Evolutionary conservation across 53 echinoderm and acorn worm species (phyloP).

Genomic region (Echinometra lucunter): DNA sequence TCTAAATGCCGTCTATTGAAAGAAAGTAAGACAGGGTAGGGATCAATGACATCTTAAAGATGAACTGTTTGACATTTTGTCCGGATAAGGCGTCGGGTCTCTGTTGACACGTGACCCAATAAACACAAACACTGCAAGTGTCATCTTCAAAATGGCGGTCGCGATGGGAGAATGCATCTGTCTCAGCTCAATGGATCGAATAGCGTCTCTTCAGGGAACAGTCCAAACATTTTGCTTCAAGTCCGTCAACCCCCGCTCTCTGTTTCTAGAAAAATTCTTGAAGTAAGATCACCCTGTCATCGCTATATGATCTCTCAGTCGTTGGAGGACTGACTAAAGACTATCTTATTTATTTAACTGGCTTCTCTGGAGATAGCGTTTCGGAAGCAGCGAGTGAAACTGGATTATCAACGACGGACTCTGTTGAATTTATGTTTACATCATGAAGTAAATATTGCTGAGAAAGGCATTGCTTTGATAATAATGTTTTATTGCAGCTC

Average conservation of each 20-base stretch:
- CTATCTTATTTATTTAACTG: slow-evolving; percentile 43
- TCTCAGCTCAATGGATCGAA: slow-evolving; percentile 44
- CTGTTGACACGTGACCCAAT: slow-evolving; percentile 46
- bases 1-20: not conserved
- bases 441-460: not conserved
- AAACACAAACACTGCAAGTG: slow-evolving; percentile 59
- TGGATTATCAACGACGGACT: not conserved
- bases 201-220: not conserved
- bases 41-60: slow-evolving; percentile 36
- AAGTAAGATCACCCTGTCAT: slow-evolving; percentile 1
- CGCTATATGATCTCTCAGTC: slow-evolving; percentile 26
- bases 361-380: not conserved
- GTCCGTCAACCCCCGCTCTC: not conserved
- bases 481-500: not conserved
- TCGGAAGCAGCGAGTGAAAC: slow-evolving; percentile 13
- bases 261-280: slow-evolving; percentile 9
- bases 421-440: slow-evolving; percentile 2
- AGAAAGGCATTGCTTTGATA: not conserved
- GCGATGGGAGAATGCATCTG: slow-evolving; percentile 10
- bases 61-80: slow-evolving; percentile 53
- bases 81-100: slow-evolving; percentile 39
- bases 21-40: not conserved
- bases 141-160: slow-evolving; percentile 47
- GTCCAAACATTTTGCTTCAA: not conserved
- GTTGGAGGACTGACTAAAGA: not conserved